These are phyloP conservation scores for Onychomys arenicola DNA, from an alignment of 2,797 vertebrate species.

Conservation along the genomic window DNA sequence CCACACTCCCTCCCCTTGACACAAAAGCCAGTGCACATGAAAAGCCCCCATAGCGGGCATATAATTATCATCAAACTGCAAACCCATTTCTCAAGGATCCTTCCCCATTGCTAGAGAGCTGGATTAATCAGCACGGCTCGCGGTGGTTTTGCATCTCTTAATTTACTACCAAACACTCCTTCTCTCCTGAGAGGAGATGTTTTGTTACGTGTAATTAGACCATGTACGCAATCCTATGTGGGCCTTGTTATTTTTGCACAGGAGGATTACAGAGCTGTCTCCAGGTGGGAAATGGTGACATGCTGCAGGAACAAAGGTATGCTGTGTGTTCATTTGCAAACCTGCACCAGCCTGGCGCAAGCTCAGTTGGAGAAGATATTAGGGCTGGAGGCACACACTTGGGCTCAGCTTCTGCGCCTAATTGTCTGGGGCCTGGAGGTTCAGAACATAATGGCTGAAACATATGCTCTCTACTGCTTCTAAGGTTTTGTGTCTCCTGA, in stretches of 20 bases:
- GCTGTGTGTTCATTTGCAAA: slow-evolving; percentile 67
- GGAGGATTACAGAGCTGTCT: slow-evolving; percentile 42
- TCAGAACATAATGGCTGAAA: slow-evolving; percentile 54
- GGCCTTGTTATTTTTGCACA: slow-evolving; percentile 81
- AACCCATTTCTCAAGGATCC: slow-evolving; percentile 77
- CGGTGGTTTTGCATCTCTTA: slow-evolving; percentile 76
- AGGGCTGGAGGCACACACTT: slow-evolving; percentile 51
- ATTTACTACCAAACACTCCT: slow-evolving; percentile 82
- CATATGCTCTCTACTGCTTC: slow-evolving; percentile 56
- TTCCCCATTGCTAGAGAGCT: slow-evolving; percentile 79
- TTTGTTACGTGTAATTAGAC: slow-evolving; percentile 83
- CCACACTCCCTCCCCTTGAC: slow-evolving; percentile 33
- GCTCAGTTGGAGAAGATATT: slow-evolving; percentile 19
- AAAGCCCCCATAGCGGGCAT: background rate
- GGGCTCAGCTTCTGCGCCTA: slow-evolving; percentile 26
- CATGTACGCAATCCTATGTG: slow-evolving; percentile 29
- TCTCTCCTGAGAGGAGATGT: slow-evolving; percentile 82
- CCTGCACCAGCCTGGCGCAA: background rate
- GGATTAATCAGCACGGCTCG: slow-evolving; percentile 62
- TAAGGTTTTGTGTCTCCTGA: slow-evolving; percentile 6
- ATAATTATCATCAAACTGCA: slow-evolving; percentile 68
- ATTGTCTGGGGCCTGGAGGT: slow-evolving; percentile 63
- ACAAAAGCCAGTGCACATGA: slow-evolving; percentile 35
- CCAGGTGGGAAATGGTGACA: slow-evolving; percentile 62
- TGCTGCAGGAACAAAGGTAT: slow-evolving; percentile 73